Base-by-base conservation (phyloP, 2,888 invertebrate genomes). In the Tryphoninae sp. region DNA sequence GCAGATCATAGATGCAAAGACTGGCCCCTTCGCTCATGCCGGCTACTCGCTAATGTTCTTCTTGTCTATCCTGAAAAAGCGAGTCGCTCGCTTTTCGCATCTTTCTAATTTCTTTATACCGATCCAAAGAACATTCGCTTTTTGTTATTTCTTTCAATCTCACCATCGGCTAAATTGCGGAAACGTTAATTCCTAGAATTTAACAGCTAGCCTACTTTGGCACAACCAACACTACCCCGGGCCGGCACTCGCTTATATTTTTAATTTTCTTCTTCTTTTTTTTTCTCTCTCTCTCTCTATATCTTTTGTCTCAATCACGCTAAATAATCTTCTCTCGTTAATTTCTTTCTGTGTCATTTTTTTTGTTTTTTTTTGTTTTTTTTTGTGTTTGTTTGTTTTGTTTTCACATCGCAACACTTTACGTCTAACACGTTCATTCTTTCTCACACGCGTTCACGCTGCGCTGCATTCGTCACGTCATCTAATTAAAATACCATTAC, bases 1-100 rank as follows among this genome's bases (percentile, higher is more conserved):
- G 90, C 88, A 91, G 90, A 90, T 91, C 89, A 87, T 89, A 88
- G 88, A 88, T 89, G 88, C 87, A 91, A 91, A 90, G 90, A 91
- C 91, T 92, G 92, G 92, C 91, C 92, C 92, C 91, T 88, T 91
- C 89, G 91, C 92, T 92, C 88, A 89, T 92, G 91, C 91, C 91
- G 91, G 91, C 90, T 88, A 88, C 85, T 89, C 85, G 84, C 86
- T 88, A 88, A 83, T 84, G 11, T 51, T 65, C 45, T 16, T 22
- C 23, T 59, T n/a, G 22, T 67, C 61, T 19, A 33, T 45, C 9
- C 33, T 64, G 53, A 55, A 33, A 72, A 68, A 67, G 22, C 11
- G 23, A 61, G 33, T 53, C 55, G 1, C 16, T 53, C 26, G 33
- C 42, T 73, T 51, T 45, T 53, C n/a, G 9, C 6, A 8, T 19